Evolutionary conservation across 2,888 invertebrate species (phyloP).

Genomic region (Drosophila barbarae): DNA sequence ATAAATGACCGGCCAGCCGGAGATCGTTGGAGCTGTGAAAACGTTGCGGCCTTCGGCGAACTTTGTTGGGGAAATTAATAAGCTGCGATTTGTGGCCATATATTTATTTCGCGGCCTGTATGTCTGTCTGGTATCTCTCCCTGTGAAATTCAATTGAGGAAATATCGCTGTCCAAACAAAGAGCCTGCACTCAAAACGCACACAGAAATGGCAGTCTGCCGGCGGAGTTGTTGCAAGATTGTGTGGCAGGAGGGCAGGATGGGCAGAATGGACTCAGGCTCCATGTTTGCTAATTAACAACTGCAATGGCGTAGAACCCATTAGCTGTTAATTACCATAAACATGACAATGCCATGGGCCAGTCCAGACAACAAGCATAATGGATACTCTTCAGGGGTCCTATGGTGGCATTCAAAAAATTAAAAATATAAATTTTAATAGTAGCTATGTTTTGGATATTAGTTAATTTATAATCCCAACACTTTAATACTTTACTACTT

Average conservation of each 20-base stretch:
- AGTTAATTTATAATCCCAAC: neutral
- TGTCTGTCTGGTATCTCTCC: conserved; percentile 45
- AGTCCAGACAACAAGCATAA: conserved; percentile 14
- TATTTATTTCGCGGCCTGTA: conserved; percentile 34
- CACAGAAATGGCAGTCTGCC: conserved; percentile 16
- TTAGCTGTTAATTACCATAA: conserved; percentile 74
- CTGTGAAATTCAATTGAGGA: conserved; percentile 67
- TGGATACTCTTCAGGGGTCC: neutral
- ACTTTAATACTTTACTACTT: neutral
- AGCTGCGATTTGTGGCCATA: conserved; percentile 64
- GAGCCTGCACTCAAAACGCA: conserved; percentile 25
- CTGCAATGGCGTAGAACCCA: conserved; percentile 73
- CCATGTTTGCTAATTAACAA: conserved; percentile 65
- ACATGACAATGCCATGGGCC: conserved; percentile 64
- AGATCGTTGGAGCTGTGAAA: conserved; percentile 49
- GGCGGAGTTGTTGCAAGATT: conserved; percentile 13
- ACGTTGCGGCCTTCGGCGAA: conserved; percentile 58
- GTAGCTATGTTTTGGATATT: neutral
- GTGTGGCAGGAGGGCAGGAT: conserved; percentile 8
- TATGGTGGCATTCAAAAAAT: neutral
- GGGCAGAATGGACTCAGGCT: conserved; percentile 44
- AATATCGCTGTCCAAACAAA: conserved; percentile 54
- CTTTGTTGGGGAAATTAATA: conserved; percentile 66
- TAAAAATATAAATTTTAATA: neutral
- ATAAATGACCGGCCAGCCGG: conserved; percentile 64